These are phyloP conservation scores for Sebastes umbrosus DNA, from an alignment of 2,797 vertebrate genomes.

Conservation along the genomic window DNA sequence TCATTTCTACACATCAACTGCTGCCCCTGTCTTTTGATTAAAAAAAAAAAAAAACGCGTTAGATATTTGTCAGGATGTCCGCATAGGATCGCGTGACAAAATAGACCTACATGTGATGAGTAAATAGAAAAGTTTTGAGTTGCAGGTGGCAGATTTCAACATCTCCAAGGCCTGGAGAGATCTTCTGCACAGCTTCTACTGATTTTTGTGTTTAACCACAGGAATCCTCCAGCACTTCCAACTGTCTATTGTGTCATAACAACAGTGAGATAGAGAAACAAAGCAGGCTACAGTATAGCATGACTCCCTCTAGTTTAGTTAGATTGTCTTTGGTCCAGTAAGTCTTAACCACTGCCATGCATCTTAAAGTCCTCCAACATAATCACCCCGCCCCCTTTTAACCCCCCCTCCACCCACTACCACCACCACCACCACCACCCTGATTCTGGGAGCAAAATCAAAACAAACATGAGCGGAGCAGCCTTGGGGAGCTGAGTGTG, in stretches of 20 bases:
- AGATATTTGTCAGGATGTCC: background rate
- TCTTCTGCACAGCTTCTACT: conserved; percentile 24
- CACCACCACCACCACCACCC: background rate
- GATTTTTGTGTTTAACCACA: conserved; percentile 9
- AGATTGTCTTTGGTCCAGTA: conserved; percentile 27
- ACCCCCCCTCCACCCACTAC: background rate
- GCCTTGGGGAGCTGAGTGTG: conserved; percentile 53
- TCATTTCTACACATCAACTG: background rate
- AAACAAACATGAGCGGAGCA: conserved; percentile 74
- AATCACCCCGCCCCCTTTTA: conserved; percentile 1
- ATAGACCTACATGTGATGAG: background rate
- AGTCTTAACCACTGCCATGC: conserved; percentile 59
- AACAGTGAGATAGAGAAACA: conserved; percentile 9
- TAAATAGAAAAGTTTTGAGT: background rate
- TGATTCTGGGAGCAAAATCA: conserved; percentile 82
- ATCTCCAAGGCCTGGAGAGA: background rate
- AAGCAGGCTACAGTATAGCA: conserved; percentile 8
- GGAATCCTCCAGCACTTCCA: conserved; percentile 31
- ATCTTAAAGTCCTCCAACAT: conserved; percentile 57
- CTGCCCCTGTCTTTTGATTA: background rate
- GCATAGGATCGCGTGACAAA: background rate
- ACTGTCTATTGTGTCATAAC: conserved; percentile 9
- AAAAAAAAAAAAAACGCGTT: background rate
- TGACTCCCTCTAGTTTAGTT: conserved; percentile 30
- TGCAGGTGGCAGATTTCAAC: conserved; percentile 31